Conservation (phyloP, 1,140 invertebrate genomes). For the Leguminivora glycinivorella region DNA sequence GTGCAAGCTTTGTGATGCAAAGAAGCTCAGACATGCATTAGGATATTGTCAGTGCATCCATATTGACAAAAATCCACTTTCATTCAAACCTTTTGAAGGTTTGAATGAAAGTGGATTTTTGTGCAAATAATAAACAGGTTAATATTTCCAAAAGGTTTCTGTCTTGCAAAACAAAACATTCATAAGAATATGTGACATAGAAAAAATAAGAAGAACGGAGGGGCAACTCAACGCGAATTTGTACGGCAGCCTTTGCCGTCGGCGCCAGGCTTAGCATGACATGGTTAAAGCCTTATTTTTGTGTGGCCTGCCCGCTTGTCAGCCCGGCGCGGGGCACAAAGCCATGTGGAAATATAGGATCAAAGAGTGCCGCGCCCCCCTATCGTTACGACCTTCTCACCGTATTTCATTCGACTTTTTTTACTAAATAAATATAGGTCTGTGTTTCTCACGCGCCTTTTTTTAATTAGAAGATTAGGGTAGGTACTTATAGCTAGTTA, state of each 20-base stretch:
- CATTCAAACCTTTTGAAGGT: slow-evolving; percentile 51
- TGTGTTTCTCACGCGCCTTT: neutral
- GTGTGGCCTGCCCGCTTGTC: slow-evolving; percentile 74
- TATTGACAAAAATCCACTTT: too few relatives aligned
- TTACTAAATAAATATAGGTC: slow-evolving; percentile 4
- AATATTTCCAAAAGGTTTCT: slow-evolving; percentile 30
- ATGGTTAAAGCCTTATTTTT: slow-evolving; percentile 78
- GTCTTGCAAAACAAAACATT: slow-evolving; percentile 37
- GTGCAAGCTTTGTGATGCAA: neutral
- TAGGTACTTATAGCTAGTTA: too few relatives aligned
- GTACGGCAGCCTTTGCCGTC: slow-evolving; percentile 75
- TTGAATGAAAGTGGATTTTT: neutral
- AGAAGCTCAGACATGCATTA: slow-evolving; percentile 36
- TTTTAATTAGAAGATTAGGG: neutral
- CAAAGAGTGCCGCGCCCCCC: slow-evolving; percentile 63
- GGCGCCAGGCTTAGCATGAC: slow-evolving; percentile 76
- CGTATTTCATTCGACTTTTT: slow-evolving; percentile 38
- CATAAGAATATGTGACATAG: slow-evolving; percentile 41
- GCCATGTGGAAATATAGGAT: slow-evolving; percentile 76
- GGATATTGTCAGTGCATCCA: neutral
- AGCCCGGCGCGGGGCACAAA: slow-evolving; percentile 70
- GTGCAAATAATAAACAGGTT: neutral
- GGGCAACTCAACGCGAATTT: slow-evolving; percentile 71
- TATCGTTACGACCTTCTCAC: slow-evolving; percentile 44
- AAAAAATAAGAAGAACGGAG: slow-evolving; percentile 42